Evolutionary conservation across 2,113 vertebrate species (phyloP).

Genomic region (Dipodomys ordii): DNA sequence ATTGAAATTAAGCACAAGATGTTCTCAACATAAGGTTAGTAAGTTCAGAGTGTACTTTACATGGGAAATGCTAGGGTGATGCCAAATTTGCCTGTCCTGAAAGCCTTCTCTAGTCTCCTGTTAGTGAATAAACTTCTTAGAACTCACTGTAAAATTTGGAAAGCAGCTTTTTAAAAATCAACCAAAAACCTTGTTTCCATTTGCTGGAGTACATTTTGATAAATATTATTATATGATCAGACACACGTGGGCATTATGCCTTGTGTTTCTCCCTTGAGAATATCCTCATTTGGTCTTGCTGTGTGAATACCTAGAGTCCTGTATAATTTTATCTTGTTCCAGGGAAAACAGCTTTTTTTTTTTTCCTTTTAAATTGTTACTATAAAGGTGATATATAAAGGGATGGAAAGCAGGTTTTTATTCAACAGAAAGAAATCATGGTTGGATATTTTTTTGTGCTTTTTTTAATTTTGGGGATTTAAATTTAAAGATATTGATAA

Average conservation of each 20-base stretch:
- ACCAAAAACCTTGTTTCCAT: too few species aligned
- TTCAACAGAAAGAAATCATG: constrained; percentile 20
- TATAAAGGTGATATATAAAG: too few species aligned
- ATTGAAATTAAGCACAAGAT: constrained; percentile 14
- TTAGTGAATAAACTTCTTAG: constrained; percentile 19
- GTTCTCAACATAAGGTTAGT: background rate
- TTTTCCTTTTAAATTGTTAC: too few species aligned
- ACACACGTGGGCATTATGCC: too few species aligned
- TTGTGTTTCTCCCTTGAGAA: too few species aligned
- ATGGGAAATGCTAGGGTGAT: background rate
- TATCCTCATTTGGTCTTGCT: too few species aligned
- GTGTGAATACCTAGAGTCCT: too few species aligned
- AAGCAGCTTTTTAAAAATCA: background rate
- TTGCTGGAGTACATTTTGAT: too few species aligned
- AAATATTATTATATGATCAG: too few species aligned
- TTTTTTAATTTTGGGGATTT: background rate
- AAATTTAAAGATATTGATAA: constrained; percentile 22
- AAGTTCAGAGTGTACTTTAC: background rate
- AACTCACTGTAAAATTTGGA: constrained; percentile 39
- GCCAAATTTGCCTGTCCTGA: background rate
- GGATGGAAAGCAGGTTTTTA: constrained; percentile 26
- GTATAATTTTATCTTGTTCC: too few species aligned
- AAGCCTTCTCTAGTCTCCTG: constrained; percentile 14
- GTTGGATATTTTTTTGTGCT: constrained; percentile 36
- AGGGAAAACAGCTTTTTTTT: too few species aligned